Evolutionary conservation across 1,140 invertebrate genomes (phyloP).

Genomic region (Drosophila bocqueti): DNA sequence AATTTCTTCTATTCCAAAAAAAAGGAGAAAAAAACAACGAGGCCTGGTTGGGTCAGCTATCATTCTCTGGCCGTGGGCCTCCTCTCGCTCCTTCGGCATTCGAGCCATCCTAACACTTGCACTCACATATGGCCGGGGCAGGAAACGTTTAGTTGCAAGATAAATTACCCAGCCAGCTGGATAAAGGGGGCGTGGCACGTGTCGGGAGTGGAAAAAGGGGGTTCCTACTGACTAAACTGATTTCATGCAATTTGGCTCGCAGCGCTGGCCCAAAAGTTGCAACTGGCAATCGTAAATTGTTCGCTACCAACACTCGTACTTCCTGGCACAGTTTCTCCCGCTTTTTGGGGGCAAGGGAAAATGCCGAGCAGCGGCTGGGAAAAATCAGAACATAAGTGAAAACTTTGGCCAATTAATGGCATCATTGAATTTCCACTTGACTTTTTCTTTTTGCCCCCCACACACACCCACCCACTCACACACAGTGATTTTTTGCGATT

Average conservation of each 20-base stretch:
- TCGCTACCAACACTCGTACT: constrained; percentile 74
- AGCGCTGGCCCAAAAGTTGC: constrained; percentile 72
- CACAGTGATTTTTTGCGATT: constrained; percentile 11
- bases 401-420: constrained; percentile 85
- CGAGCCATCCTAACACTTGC: constrained; percentile 42
- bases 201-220: constrained; percentile 8
- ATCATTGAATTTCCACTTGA: constrained; percentile 84
- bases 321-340: constrained; percentile 73
- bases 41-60: constrained; percentile 44
- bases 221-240: constrained; percentile 71
- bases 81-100: constrained; percentile 1
- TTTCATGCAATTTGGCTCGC: constrained; percentile 81
- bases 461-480: background rate
- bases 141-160: constrained; percentile 79
- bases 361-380: constrained; percentile 27
- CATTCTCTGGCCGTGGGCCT: constrained; percentile 14
- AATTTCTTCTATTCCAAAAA: constrained; percentile 13
- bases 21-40: background rate
- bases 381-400: constrained; percentile 83
- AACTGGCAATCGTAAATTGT: constrained; percentile 75
- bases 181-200: constrained; percentile 36
- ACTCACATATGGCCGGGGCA: constrained; percentile 51
- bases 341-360: constrained; percentile 5
- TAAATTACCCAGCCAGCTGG: constrained; percentile 66
- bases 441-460: constrained; percentile 57